Conservation (phyloP, 2,797 vertebrate genomes). For the Etheostoma nigrum region DNA sequence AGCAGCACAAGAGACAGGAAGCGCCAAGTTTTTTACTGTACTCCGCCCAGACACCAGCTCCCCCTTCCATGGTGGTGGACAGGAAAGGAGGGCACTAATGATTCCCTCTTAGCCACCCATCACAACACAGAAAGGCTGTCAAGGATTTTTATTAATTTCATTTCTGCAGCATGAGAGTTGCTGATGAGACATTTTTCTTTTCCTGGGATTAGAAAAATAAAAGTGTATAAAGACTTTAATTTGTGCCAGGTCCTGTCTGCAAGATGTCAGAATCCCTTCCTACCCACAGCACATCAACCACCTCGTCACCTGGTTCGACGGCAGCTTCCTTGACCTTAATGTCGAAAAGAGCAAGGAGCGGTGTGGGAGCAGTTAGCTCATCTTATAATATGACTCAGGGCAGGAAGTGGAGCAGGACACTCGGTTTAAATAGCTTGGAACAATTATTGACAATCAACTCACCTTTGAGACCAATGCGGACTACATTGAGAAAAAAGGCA, state of each 20-base stretch:
- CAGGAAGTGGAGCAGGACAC: no score
- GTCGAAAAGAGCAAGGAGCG: no score
- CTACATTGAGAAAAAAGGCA: no score
- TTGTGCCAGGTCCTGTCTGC: not conserved
- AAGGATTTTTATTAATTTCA: not conserved
- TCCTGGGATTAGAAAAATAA: not conserved
- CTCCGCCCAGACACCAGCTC: conserved; percentile 36
- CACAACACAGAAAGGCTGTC: conserved; percentile 17
- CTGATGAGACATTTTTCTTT: not conserved
- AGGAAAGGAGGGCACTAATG: conserved; percentile 45
- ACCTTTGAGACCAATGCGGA: no score
- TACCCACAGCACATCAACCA: no score
- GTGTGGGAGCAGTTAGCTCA: no score
- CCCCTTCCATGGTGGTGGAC: conserved; percentile 31
- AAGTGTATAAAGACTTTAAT: not conserved
- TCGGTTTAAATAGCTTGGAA: no score
- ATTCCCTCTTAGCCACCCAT: conserved; percentile 47
- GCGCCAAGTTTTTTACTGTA: conserved; percentile 18
- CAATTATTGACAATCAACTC: no score
- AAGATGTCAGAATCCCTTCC: not conserved
- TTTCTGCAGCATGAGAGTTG: conserved; percentile 6
- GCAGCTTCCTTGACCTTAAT: no score
- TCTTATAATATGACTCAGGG: no score
- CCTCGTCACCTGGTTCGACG: no score
- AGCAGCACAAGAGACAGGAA: conserved; percentile 71